Percentiles rank a stretch among this genome's conserved stretches.
Conservation (phyloP, 2,888 invertebrate species). For the Volucella inflata region DNA sequence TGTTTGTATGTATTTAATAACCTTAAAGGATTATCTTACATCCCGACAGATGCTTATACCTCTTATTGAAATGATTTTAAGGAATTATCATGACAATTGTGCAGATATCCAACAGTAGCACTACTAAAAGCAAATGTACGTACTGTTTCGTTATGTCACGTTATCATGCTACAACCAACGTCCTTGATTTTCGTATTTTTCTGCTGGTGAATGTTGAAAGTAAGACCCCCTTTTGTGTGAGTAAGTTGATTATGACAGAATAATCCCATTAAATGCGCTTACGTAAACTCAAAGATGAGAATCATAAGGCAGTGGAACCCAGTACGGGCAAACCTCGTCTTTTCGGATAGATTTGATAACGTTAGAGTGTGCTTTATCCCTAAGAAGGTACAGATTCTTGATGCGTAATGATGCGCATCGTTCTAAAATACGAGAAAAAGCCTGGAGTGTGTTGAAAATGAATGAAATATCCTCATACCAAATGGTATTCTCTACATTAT, state of each 20-base stretch:
- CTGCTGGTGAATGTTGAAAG: slow-evolving; percentile 14
- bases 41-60: too few species aligned
- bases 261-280: slow-evolving; percentile 10
- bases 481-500: too few species aligned
- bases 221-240: not conserved
- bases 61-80: too few species aligned
- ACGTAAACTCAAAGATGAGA: slow-evolving; percentile 3
- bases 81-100: too few species aligned
- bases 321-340: not conserved
- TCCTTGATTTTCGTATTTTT: not conserved
- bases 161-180: not conserved
- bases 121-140: too few species aligned
- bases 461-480: too few species aligned
- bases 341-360: not conserved
- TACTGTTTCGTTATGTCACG: not conserved
- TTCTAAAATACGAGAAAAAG: too few species aligned
- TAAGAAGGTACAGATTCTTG: too few species aligned
- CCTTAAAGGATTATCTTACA: not conserved
- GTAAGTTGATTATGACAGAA: not conserved
- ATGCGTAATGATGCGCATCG: too few species aligned
- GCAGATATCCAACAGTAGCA: too few species aligned
- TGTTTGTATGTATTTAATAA: not conserved
- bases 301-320: not conserved
- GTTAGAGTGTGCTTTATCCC: too few species aligned
- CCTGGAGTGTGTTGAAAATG: too few species aligned